phyloP scores from a whole-genome alignment of 2,113 vertebrate species.

The Panthera leo region DNA sequence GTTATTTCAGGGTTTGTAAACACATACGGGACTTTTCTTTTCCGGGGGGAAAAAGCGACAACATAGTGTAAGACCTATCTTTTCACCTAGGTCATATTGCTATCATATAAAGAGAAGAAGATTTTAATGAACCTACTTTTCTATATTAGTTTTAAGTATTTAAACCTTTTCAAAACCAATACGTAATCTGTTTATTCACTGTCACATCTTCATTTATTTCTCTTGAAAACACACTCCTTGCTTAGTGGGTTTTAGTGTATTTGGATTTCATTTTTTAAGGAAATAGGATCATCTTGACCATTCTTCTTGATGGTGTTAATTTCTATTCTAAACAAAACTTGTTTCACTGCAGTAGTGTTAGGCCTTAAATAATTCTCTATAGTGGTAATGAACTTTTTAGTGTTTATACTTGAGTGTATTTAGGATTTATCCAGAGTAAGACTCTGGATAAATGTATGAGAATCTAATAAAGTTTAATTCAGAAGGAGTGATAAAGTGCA shows the following conservation, averaged over 20 bases:
- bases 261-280: conserved; percentile 49
- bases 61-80: background rate
- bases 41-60: background rate
- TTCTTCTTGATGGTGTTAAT: conserved; percentile 23
- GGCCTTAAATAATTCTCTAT: conserved; percentile 16
- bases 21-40: background rate
- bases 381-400: background rate
- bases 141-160: conserved; percentile 41
- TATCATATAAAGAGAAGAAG: conserved; percentile 22
- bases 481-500: background rate
- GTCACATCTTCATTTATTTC: background rate
- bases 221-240: background rate
- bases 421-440: background rate
- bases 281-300: background rate
- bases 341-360: background rate
- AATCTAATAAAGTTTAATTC: conserved; percentile 21
- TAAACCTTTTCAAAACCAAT: background rate
- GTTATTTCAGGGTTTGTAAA: conserved; percentile 58
- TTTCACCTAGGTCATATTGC: background rate
- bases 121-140: background rate
- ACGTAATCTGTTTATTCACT: background rate
- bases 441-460: background rate
- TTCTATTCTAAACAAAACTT: conserved; percentile 39
- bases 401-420: background rate
- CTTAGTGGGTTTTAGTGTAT: conserved; percentile 38